phyloP scores from a whole-genome alignment of 2,797 vertebrate species.

The Okamejei kenojei region DNA sequence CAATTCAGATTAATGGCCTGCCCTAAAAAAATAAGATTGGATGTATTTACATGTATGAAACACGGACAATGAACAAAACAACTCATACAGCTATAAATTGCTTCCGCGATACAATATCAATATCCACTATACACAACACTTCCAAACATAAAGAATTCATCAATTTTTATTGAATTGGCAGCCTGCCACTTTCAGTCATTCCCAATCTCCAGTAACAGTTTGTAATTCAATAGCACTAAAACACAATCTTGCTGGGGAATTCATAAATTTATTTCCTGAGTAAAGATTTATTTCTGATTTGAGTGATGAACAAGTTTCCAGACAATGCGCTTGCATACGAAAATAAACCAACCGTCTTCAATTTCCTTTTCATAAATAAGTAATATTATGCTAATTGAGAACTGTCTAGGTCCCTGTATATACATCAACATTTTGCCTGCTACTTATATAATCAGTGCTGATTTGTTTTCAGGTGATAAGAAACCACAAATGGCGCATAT shows the following conservation, averaged over 20 bases:
- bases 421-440: background rate
- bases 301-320: background rate
- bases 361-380: background rate
- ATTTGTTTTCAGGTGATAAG: background rate
- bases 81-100: background rate
- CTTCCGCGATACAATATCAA: background rate
- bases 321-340: background rate
- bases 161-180: constrained; percentile 23
- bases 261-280: constrained; percentile 28
- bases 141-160: constrained; percentile 27
- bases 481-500: background rate
- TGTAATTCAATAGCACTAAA: background rate
- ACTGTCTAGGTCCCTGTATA: background rate
- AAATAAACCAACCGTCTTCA: background rate
- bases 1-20: background rate
- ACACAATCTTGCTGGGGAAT: background rate
- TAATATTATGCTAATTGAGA: background rate
- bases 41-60: background rate
- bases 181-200: constrained; percentile 14
- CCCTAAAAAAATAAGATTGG: background rate
- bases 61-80: background rate
- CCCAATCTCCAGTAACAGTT: background rate
- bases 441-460: background rate
- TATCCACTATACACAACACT: background rate
- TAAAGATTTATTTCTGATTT: background rate